phyloP scores from a whole-genome alignment of 37 sponge, comb jelly and placozoan species.

The Mnemiopsis leidyi region DNA sequence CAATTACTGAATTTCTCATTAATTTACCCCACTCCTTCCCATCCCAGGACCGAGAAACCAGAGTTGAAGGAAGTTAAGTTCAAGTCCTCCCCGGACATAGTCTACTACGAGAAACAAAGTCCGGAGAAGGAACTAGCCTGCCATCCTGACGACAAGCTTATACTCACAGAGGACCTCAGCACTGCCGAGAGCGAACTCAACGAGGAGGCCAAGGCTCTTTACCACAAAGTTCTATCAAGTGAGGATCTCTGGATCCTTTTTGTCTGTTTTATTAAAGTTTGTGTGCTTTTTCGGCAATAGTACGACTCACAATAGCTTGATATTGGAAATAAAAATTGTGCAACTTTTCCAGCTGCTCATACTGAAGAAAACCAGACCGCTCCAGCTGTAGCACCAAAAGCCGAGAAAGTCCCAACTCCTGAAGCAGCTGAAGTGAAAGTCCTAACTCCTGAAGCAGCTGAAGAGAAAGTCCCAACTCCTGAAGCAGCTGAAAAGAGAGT shows the following conservation, averaged over 20 bases:
- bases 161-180: constrained; percentile 58
- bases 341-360: constrained; percentile 9
- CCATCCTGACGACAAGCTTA: constrained; percentile 61
- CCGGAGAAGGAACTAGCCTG: constrained; percentile 13
- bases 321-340: not conserved
- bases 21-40: too few species aligned
- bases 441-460: not conserved
- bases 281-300: not conserved
- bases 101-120: constrained; percentile 56
- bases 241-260: not conserved
- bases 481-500: not conserved
- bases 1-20: too few species aligned
- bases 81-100: constrained; percentile 36
- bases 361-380: not conserved
- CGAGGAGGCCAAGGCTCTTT: constrained; percentile 63
- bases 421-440: not conserved
- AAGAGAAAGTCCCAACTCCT: not conserved
- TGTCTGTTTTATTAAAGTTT: not conserved
- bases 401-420: not conserved
- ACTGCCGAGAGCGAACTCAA: constrained; percentile 55
- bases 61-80: not conserved
- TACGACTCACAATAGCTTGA: not conserved
- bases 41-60: not conserved
- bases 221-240: constrained; percentile 63
- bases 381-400: not conserved